Conservation (phyloP, 1,140 invertebrate species). For the Cheumatopsyche charites region DNA sequence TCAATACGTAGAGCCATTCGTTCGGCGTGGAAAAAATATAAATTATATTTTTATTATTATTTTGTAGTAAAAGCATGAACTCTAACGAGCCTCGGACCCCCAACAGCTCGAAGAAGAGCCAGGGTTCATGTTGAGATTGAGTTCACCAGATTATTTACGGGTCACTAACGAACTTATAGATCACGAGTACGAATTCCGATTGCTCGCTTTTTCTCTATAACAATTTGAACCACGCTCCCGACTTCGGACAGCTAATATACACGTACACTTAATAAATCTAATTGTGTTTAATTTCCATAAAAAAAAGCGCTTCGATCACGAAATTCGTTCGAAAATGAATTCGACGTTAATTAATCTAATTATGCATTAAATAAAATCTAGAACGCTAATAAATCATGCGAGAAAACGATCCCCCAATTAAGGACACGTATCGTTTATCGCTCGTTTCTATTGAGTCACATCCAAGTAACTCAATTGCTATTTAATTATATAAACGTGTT, state of each 20-base stretch:
- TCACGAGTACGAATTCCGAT: slow-evolving; percentile 23
- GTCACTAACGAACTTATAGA: slow-evolving; percentile 28
- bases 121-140: slow-evolving; percentile 14
- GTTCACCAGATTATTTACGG: slow-evolving; percentile 28
- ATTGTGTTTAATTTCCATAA: neutral
- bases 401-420: slow-evolving; percentile 5
- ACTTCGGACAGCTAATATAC: neutral
- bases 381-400: neutral
- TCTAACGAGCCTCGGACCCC: slow-evolving; percentile 23
- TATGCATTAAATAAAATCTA: no score
- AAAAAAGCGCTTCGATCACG: neutral
- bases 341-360: no score
- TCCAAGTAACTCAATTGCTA: slow-evolving; percentile 5
- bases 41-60: slow-evolving; percentile 12
- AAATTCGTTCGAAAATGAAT: no score
- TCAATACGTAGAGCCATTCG: slow-evolving; percentile 1
- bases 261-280: neutral
- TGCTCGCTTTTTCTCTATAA: neutral
- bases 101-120: slow-evolving; percentile 22
- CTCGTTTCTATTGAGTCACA: slow-evolving; percentile 16
- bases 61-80: slow-evolving; percentile 9
- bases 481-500: slow-evolving; percentile 22
- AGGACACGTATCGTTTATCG: slow-evolving; percentile 21
- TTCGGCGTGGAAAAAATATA: neutral
- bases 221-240: neutral